Percentiles rank a stretch among this genome's conserved stretches.
Evolutionary conservation across 1,140 invertebrate genomes (phyloP).

Genomic region (Eueides isabella): DNA sequence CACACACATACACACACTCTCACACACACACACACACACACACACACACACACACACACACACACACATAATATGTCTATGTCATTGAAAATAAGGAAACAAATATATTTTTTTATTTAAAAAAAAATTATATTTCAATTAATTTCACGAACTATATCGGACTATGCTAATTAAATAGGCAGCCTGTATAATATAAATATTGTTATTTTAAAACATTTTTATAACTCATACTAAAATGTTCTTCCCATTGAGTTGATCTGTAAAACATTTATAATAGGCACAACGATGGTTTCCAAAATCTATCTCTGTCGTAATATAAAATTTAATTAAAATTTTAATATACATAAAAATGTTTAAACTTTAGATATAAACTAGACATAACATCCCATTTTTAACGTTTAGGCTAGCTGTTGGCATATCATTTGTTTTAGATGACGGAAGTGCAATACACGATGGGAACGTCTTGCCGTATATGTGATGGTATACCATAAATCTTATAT

Average conservation of each 20-base stretch:
- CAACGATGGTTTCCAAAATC: background rate
- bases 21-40: too few relatives aligned
- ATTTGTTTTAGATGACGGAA: conserved; percentile 54
- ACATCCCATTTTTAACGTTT: conserved; percentile 20
- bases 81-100: too few relatives aligned
- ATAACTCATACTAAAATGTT: background rate
- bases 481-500: conserved; percentile 42
- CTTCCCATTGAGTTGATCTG: conserved; percentile 2
- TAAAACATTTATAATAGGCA: background rate
- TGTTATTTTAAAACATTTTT: background rate
- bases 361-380: conserved; percentile 1
- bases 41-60: too few relatives aligned
- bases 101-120: too few relatives aligned
- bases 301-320: background rate
- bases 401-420: conserved; percentile 64
- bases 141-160: background rate
- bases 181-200: background rate
- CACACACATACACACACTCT: too few relatives aligned
- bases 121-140: background rate
- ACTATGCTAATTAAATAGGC: background rate
- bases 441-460: conserved; percentile 59
- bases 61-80: too few relatives aligned
- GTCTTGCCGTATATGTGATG: conserved; percentile 65
- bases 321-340: background rate
- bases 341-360: background rate